Percentiles rank a stretch among this genome's conserved stretches.
These are phyloP conservation scores for Eristalinus sepulchralis DNA, from an alignment of 2,888 invertebrate species.

Conservation along the genomic window DNA sequence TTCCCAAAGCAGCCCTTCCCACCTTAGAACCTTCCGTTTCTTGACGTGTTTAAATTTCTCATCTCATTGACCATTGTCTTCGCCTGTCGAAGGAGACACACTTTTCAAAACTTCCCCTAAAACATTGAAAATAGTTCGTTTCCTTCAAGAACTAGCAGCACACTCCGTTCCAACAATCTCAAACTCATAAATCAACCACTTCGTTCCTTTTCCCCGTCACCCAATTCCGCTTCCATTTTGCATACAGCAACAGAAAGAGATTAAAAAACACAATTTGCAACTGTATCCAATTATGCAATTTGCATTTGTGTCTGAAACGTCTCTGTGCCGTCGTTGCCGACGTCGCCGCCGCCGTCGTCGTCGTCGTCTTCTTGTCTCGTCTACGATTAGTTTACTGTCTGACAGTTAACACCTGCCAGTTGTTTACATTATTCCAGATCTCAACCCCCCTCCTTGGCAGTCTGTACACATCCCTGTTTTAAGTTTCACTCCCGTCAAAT, in stretches of 20 bases:
- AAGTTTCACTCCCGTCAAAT: conserved; percentile 42
- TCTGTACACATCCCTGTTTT: background rate
- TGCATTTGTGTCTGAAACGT: conserved; percentile 3
- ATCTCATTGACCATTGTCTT: background rate
- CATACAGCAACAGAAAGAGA: background rate
- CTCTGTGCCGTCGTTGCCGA: background rate
- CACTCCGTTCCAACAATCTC: background rate
- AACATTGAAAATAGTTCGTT: no score
- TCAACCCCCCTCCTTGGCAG: background rate
- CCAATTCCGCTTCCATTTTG: background rate
- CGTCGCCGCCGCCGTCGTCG: no score
- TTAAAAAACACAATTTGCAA: background rate
- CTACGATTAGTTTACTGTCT: conserved; percentile 48
- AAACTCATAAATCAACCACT: background rate
- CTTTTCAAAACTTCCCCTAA: background rate
- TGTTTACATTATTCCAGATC: conserved; percentile 33
- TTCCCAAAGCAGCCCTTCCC: no score
- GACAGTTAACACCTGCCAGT: conserved; percentile 63
- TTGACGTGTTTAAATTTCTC: background rate
- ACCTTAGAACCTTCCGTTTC: background rate
- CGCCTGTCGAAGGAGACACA: background rate
- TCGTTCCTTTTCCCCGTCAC: background rate
- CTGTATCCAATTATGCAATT: conserved; percentile 42
- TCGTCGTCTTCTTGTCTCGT: conserved; percentile 7
- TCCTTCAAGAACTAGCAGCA: background rate